phyloP scores from a whole-genome alignment of 1,140 invertebrate genomes.

The Calliphora vicina region DNA sequence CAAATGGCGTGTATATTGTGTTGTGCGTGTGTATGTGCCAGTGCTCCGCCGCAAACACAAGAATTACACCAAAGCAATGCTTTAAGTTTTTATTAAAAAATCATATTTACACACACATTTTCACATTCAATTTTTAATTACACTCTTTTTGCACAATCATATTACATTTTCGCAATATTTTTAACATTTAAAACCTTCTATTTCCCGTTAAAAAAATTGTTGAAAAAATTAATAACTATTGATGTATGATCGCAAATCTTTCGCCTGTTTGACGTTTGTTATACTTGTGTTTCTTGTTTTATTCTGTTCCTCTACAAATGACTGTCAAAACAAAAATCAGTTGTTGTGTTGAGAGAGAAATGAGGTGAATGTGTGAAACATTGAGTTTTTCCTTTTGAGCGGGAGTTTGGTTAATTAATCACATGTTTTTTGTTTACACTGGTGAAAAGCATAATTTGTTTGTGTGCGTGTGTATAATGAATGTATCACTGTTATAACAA shows the following conservation, averaged over 20 bases:
- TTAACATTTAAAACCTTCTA: not conserved
- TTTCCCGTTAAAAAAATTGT: not conserved
- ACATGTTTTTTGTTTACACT: slow-evolving; percentile 18
- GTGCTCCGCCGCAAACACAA: not conserved
- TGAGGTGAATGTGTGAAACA: not conserved
- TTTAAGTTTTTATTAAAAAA: not conserved
- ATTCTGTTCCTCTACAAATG: slow-evolving; percentile 26
- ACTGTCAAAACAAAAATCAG: slow-evolving; percentile 29
- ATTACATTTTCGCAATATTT: not conserved
- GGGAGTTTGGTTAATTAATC: slow-evolving; percentile 18
- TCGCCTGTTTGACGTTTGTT: slow-evolving; percentile 32
- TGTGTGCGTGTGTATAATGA: not conserved
- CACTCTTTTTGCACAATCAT: not conserved
- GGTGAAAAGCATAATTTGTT: not conserved
- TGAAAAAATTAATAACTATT: slow-evolving; percentile 15
- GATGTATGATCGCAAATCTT: slow-evolving; percentile 28
- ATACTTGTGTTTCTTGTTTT: slow-evolving; percentile 35
- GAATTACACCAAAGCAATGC: not conserved
- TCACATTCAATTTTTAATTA: not conserved
- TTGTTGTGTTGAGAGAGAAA: slow-evolving; percentile 18
- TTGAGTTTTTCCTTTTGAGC: slow-evolving; percentile 27
- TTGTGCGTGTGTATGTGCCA: not conserved
- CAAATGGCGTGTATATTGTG: slow-evolving; percentile 15
- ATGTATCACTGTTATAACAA: not conserved
- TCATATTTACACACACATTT: not conserved